Conservation (phyloP, 2,113 vertebrate genomes). For the Carassius auratus region DNA sequence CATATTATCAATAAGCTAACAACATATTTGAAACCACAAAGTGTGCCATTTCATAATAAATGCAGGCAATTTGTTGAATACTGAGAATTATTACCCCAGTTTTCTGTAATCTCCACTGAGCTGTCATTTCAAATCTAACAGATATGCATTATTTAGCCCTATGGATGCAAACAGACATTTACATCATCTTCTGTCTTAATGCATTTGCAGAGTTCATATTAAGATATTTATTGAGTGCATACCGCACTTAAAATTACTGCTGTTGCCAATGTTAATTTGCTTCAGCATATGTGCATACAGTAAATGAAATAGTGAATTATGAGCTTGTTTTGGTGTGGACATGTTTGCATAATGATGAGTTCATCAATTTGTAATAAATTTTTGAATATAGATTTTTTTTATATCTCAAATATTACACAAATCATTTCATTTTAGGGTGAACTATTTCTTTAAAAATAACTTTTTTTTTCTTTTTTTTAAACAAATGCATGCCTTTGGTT, state of each 20-base stretch:
- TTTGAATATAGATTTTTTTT: background rate
- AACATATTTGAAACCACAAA: background rate
- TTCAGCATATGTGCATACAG: background rate
- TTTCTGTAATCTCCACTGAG: conserved; percentile 7
- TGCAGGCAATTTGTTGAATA: conserved; percentile 14
- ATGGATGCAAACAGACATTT: conserved; percentile 20
- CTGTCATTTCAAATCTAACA: background rate
- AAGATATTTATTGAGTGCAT: background rate
- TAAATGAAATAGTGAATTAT: conserved; percentile 11
- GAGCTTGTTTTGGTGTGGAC: background rate
- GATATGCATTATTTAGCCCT: background rate
- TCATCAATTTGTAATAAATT: background rate
- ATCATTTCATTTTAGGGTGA: no score
- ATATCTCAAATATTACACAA: no score
- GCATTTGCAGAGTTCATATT: background rate
- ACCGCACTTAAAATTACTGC: background rate
- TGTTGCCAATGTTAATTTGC: background rate
- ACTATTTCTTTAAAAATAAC: no score
- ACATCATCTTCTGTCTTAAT: conserved; percentile 18
- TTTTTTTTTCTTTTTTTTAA: no score
- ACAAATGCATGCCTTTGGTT: no score
- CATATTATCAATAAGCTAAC: conserved; percentile 21
- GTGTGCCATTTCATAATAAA: background rate
- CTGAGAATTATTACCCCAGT: conserved; percentile 13
- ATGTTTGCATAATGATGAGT: background rate